Evolutionary conservation across 2,113 vertebrate species (phyloP).

Genomic region (Leptosomus discolor): DNA sequence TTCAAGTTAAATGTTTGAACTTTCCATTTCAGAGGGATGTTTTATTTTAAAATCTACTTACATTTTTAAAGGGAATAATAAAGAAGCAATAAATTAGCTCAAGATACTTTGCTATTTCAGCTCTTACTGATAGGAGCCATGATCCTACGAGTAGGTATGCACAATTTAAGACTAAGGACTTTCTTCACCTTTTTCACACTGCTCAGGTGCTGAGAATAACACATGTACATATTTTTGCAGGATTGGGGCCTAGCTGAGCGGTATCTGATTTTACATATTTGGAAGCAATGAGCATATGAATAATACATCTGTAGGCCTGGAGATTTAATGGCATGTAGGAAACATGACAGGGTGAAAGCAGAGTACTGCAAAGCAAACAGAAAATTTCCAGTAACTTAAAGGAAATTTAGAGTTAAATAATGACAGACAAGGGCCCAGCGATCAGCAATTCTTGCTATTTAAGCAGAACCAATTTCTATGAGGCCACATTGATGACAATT

Average conservation of each 20-base stretch:
- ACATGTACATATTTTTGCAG: not conserved
- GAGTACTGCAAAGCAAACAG: not conserved
- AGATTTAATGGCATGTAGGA: not conserved
- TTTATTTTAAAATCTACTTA: constrained; percentile 12
- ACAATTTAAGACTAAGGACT: not conserved
- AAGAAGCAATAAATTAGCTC: not conserved
- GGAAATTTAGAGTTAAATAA: not conserved
- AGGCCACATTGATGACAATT: not conserved
- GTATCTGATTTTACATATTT: not conserved
- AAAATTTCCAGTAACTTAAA: not conserved
- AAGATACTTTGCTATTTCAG: not conserved
- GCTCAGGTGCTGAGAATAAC: not conserved
- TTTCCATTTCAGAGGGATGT: not conserved
- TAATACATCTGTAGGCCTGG: not conserved
- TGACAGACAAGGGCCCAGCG: not conserved
- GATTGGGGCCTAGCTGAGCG: not conserved
- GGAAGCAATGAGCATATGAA: not conserved
- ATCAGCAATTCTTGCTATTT: not conserved
- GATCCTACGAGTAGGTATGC: not conserved
- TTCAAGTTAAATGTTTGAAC: constrained; percentile 30
- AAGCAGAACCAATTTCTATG: not conserved
- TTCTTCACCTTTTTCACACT: not conserved
- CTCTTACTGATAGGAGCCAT: not conserved
- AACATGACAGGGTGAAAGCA: not conserved
- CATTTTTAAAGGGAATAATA: constrained; percentile 11